phyloP scores from a whole-genome alignment of 1,140 invertebrate genomes.

The Drosophila eugracilis region DNA sequence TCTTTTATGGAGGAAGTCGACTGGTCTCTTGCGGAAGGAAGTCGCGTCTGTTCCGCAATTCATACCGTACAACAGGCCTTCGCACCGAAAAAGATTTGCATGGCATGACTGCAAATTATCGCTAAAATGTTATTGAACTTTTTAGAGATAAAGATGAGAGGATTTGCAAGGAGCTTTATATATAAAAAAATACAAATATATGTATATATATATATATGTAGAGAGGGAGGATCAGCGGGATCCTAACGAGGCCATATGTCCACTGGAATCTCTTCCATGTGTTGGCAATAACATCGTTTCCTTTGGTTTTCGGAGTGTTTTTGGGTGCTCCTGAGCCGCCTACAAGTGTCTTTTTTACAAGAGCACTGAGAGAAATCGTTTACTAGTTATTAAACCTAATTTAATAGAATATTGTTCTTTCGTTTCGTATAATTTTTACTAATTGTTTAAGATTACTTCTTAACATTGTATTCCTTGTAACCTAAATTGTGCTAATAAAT shows the following conservation, averaged over 20 bases:
- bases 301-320: conserved; percentile 12
- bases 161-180: not conserved
- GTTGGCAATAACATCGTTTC: conserved; percentile 63
- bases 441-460: too few species aligned
- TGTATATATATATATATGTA: not conserved
- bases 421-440: too few species aligned
- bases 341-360: conserved; percentile 23
- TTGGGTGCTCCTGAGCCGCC: conserved; percentile 23
- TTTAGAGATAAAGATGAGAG: conserved; percentile 1
- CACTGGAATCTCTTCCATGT: conserved; percentile 60
- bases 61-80: conserved; percentile 19
- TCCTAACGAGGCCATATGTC: conserved; percentile 1
- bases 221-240: not conserved
- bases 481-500: not conserved
- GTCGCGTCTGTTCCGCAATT: conserved; percentile 50
- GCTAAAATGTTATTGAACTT: conserved; percentile 71
- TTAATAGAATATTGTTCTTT: too few species aligned
- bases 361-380: conserved; percentile 4
- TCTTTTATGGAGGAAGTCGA: conserved; percentile 50
- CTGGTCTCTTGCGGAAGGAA: conserved; percentile 63
- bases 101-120: conserved; percentile 56
- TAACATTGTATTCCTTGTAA: too few species aligned
- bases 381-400: too few species aligned
- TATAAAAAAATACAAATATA: not conserved
- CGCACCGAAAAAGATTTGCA: conserved; percentile 1